A percentile compares a stretch with the other conserved stretches of the same genome.
phyloP scores from a whole-genome alignment of 2,113 vertebrate species.

The Apistogramma diplotaenia region DNA sequence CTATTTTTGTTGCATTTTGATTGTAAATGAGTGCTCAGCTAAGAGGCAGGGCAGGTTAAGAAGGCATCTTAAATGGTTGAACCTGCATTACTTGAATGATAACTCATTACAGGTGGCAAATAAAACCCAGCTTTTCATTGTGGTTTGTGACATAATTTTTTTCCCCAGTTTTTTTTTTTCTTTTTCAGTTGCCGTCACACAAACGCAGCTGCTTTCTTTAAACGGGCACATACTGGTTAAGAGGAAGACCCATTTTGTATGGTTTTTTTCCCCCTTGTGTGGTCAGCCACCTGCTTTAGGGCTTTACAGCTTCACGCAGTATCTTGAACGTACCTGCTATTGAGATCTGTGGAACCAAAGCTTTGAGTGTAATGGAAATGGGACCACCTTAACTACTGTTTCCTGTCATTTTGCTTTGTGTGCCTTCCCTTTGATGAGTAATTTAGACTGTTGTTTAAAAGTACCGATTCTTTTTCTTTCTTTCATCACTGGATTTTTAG shows the following conservation, averaged over 20 bases:
- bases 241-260: background rate
- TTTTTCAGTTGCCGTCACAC: slow-evolving; percentile 25
- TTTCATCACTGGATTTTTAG: background rate
- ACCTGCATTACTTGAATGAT: background rate
- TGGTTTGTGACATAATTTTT: background rate
- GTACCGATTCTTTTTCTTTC: background rate
- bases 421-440: slow-evolving; percentile 24
- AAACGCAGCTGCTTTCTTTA: slow-evolving; percentile 39
- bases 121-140: slow-evolving; percentile 13
- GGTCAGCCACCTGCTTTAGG: slow-evolving; percentile 45
- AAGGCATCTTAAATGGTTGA: background rate
- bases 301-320: slow-evolving; percentile 35
- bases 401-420: slow-evolving; percentile 15
- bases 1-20: too few relatives aligned
- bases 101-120: background rate
- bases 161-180: background rate
- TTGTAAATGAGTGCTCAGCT: too few relatives aligned
- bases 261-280: background rate
- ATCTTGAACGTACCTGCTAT: slow-evolving; percentile 13
- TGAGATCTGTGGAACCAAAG: slow-evolving; percentile 8
- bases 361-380: slow-evolving; percentile 36
- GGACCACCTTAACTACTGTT: slow-evolving; percentile 12
- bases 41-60: background rate
- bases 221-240: background rate
- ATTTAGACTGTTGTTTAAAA: slow-evolving; percentile 6